Evolutionary conservation across 2,113 vertebrate species (phyloP).

Genomic region (Triplophysa rosa): DNA sequence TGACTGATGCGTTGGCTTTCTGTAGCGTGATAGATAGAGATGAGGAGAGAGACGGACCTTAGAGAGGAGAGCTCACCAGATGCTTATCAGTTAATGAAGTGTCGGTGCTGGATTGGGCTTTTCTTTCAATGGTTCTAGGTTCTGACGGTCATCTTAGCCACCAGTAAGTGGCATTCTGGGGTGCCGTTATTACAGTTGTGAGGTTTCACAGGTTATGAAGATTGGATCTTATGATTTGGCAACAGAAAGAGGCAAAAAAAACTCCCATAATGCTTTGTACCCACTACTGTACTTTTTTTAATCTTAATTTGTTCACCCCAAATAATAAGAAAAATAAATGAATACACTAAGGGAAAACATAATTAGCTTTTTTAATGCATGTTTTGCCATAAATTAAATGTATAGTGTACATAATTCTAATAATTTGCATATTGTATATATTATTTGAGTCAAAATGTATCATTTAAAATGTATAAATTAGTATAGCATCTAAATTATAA

Average conservation of each 20-base stretch:
- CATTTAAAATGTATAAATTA: no score
- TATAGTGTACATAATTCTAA: no score
- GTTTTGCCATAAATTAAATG: no score
- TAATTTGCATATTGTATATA: no score
- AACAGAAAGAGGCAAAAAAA: background rate
- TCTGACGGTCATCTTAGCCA: conserved; percentile 58
- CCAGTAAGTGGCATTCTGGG: conserved; percentile 52
- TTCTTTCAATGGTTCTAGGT: conserved; percentile 49
- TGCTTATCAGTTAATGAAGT: conserved; percentile 79
- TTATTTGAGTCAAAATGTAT: no score
- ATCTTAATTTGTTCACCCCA: no score
- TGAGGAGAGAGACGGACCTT: conserved; percentile 57
- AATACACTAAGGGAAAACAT: no score
- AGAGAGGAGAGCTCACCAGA: conserved; percentile 60
- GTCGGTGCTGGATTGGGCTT: conserved; percentile 47
- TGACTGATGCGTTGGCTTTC: conserved; percentile 53
- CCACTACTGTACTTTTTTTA: background rate
- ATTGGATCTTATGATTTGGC: conserved; percentile 9
- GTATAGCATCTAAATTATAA: no score
- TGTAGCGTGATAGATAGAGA: conserved; percentile 53
- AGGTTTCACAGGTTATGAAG: background rate
- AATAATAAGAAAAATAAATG: no score
- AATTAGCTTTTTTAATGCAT: no score
- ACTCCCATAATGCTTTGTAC: background rate
- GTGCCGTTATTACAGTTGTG: conserved; percentile 8